Percentiles rank a stretch among this genome's conserved stretches.
Evolutionary conservation across 2,797 vertebrate species (phyloP).

Genomic region (Thalassophryne amazonica): DNA sequence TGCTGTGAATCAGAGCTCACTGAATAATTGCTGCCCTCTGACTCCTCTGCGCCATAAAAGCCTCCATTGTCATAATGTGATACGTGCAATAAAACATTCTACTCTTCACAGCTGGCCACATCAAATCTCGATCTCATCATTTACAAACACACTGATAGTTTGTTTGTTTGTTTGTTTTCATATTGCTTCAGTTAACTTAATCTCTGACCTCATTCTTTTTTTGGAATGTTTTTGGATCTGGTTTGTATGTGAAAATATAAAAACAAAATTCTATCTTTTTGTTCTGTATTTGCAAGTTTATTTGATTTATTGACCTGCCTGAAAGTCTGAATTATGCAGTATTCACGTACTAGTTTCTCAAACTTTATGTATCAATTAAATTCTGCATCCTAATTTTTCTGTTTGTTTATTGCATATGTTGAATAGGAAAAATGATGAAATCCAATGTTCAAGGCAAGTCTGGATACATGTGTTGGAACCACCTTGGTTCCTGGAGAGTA

Average conservation of each 20-base stretch:
- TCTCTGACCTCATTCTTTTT: neutral
- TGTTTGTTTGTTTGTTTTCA: neutral
- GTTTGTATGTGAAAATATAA: neutral
- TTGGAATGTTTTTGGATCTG: neutral
- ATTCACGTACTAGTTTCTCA: too few species aligned
- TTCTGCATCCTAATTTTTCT: too few species aligned
- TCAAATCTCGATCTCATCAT: neutral
- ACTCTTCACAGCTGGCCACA: neutral
- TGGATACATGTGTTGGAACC: too few species aligned
- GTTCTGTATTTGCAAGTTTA: neutral
- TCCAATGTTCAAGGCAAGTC: too few species aligned
- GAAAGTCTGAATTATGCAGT: too few species aligned
- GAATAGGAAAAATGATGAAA: too few species aligned
- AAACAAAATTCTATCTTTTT: neutral
- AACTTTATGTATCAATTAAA: too few species aligned
- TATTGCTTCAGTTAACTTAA: neutral
- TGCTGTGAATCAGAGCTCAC: conserved; percentile 17
- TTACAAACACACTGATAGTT: neutral
- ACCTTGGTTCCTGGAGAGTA: too few species aligned
- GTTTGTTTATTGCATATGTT: too few species aligned
- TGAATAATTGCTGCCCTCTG: conserved; percentile 16
- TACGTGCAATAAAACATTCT: conserved; percentile 10
- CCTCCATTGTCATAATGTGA: conserved; percentile 11
- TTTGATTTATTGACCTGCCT: neutral
- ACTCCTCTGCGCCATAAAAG: conserved; percentile 13